These are phyloP conservation scores for Aleiodes leptofemur DNA, from an alignment of 2,888 invertebrate species.

Conservation along the genomic window DNA sequence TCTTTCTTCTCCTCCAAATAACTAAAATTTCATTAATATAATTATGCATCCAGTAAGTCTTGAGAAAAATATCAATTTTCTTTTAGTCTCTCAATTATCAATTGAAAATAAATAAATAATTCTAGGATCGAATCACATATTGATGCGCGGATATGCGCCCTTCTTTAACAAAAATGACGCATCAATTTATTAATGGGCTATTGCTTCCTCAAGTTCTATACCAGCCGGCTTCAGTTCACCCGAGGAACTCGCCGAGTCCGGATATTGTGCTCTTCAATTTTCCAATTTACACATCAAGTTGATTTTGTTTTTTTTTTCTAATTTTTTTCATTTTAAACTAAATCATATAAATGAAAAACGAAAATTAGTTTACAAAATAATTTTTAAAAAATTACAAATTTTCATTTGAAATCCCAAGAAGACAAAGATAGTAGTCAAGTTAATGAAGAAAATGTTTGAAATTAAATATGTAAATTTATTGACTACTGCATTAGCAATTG, in stretches of 20 bases:
- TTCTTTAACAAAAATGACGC: constrained; percentile 3
- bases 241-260: constrained; percentile 1
- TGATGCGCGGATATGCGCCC: constrained; percentile 23
- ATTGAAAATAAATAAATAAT: no score
- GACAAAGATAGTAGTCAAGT: neutral
- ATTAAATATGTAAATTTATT: neutral
- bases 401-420: no score
- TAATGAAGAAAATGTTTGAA: neutral
- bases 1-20: no score
- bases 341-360: neutral
- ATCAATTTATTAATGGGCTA: neutral
- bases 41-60: no score
- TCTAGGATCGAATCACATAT: neutral
- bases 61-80: no score
- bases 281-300: no score
- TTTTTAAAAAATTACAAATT: neutral
- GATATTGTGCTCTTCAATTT: neutral
- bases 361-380: neutral
- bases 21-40: no score
- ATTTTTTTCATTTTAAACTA: neutral
- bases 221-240: constrained; percentile 12
- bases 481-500: neutral
- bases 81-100: no score
- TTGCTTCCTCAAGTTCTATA: constrained; percentile 11
- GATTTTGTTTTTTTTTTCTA: neutral